Evolutionary conservation across 2,113 vertebrate species (phyloP), one percentile per base, ranked within the genome.

Genomic region (Sardina pilchardus): DNA sequence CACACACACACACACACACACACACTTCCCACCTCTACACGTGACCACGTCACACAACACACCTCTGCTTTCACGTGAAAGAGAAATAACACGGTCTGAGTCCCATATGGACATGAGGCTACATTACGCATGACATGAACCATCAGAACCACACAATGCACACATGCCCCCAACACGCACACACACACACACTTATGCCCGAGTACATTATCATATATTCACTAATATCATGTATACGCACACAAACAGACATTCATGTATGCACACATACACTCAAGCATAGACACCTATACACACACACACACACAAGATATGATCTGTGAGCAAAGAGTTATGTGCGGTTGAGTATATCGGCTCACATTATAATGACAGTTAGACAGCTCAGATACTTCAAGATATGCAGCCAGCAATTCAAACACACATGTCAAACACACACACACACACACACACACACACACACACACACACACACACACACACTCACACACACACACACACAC

Each of bases 361-460:
- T 71, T 71, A 7, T 26, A 34, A 12, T 71, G 63, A 71, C 63
- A 71, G 63, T 59, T 71, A 26, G 14, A 53, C 19, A 56, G 53
- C 14, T 2, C 53, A 4, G 16, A 19, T 21, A 14, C 16, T 56
- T 19, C 53, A 19, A 19, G 53, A 56, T 19, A 16, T 56, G 4
- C 39, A 39, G 39, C 53, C 53, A 56, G 53, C 16, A 4, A 17
- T 17, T 19, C 53, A 19, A 19, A 56, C 14, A 56, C 19, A 21
- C 53, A 39, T 39, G 39, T 39, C 39, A 39, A 39, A 56, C 71
- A 34, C 71, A 78, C 71, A 34, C 30, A 78, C n/a, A 30, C 71
- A 78, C 71, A 78, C 30, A 78, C 71, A 78, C 71, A 78, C 71
- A 78, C 71, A 78, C n/a, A 34, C 71, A 78, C 71, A 78, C 71